Evolutionary conservation across 2,113 vertebrate species (phyloP).

Genomic region (Hippocampus comes): DNA sequence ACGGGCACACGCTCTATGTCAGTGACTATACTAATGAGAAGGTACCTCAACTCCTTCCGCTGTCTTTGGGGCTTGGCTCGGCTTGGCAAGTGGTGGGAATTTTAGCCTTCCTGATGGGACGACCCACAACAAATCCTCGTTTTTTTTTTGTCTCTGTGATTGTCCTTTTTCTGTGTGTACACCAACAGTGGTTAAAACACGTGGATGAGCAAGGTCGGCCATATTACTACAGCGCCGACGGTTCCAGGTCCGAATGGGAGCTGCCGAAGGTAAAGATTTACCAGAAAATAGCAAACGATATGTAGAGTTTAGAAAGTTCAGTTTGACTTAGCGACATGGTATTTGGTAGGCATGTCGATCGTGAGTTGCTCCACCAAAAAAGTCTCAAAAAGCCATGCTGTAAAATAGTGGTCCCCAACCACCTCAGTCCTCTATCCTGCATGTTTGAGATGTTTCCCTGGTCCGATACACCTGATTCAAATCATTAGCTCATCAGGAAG

Average conservation of each 20-base stretch:
- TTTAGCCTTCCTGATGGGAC: neutral
- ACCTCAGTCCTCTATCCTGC: too few relatives aligned
- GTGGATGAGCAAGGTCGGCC: slow-evolving; percentile 87
- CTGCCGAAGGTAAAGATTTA: slow-evolving; percentile 83
- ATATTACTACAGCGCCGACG: slow-evolving; percentile 91
- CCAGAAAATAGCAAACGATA: neutral
- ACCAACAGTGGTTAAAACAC: slow-evolving; percentile 88
- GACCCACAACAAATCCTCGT: neutral
- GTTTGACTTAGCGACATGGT: neutral
- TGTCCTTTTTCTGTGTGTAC: slow-evolving; percentile 26
- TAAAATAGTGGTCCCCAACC: neutral
- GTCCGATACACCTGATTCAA: too few relatives aligned
- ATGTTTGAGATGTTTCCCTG: too few relatives aligned
- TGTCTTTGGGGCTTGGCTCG: neutral
- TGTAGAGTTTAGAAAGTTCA: neutral
- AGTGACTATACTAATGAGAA: slow-evolving; percentile 97
- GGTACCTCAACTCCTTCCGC: slow-evolving; percentile 71
- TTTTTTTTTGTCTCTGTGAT: neutral
- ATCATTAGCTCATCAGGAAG: too few relatives aligned
- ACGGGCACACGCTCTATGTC: slow-evolving; percentile 91
- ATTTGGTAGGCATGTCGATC: neutral
- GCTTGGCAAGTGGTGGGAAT: neutral
- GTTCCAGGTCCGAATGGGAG: slow-evolving; percentile 92
- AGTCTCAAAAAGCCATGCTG: neutral
- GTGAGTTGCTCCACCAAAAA: too few relatives aligned